Conservation (phyloP, 23 tunicate genomes). For the Styela plicata region DNA sequence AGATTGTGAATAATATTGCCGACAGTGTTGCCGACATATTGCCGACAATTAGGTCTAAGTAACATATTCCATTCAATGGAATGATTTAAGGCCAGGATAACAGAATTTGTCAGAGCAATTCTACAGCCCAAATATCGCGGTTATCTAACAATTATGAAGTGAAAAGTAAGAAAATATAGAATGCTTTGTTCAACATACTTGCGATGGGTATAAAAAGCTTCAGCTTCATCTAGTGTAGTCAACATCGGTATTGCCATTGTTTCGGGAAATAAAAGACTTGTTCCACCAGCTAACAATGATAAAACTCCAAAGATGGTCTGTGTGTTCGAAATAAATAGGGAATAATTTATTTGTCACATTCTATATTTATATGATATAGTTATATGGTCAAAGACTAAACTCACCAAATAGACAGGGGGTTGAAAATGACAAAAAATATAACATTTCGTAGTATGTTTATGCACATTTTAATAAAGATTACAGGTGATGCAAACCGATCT, state of each 20-base stretch:
- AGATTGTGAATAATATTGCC: no score
- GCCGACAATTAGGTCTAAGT: no score
- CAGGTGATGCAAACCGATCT: no score
- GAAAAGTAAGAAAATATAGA: neutral
- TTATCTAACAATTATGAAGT: no score
- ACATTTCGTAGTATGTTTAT: neutral
- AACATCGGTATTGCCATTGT: slow-evolving; percentile 61
- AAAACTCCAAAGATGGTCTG: slow-evolving; percentile 74
- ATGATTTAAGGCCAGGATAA: no score
- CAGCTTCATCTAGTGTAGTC: slow-evolving; percentile 90
- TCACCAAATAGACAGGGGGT: neutral
- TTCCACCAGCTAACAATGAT: slow-evolving; percentile 63
- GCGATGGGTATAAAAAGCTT: slow-evolving; percentile 47
- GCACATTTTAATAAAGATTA: no score
- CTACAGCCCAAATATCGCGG: no score
- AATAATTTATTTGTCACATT: no score
- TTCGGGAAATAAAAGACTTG: slow-evolving; percentile 64
- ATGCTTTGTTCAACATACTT: neutral
- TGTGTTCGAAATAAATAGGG: no score
- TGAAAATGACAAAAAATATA: neutral
- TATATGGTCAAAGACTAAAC: neutral
- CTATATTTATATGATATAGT: neutral
- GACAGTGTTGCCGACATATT: no score
- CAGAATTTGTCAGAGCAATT: no score
- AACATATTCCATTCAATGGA: no score